Evolutionary conservation across 2,113 vertebrate genomes (phyloP).

Genomic region (Thermophis baileyi): DNA sequence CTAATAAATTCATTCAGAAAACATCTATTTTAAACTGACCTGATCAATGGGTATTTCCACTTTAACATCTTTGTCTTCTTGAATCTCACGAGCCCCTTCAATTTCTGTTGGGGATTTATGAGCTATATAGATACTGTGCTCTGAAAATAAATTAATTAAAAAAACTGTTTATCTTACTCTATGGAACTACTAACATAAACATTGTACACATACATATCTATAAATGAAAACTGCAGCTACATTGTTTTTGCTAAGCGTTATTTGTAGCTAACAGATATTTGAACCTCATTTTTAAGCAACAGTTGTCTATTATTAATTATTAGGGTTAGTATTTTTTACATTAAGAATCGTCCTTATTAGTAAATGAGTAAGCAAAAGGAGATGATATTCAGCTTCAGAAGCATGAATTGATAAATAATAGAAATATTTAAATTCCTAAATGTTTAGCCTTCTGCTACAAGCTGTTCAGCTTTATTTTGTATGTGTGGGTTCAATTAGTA

Average conservation of each 20-base stretch:
- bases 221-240: neutral
- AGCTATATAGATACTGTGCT: constrained; percentile 30
- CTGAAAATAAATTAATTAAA: constrained; percentile 1
- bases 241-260: neutral
- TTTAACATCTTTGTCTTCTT: constrained; percentile 13
- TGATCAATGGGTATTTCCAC: constrained; percentile 39
- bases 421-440: neutral
- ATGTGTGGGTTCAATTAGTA: neutral
- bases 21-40: constrained; percentile 16
- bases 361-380: neutral
- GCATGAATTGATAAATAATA: neutral
- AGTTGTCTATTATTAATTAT: neutral
- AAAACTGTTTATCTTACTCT: neutral
- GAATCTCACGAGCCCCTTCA: constrained; percentile 20
- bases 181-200: neutral
- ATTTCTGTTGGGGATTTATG: constrained; percentile 7
- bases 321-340: neutral
- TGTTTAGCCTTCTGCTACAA: neutral
- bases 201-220: neutral
- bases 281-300: neutral
- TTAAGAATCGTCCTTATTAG: neutral
- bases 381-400: neutral
- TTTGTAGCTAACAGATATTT: neutral
- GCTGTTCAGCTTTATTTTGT: neutral
- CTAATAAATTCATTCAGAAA: neutral